Evolutionary conservation across 37 sponge, comb jelly and placozoan genomes (phyloP), one percentile per base, ranked within the genome.

Genomic region (Mnemiopsis leidyi): DNA sequence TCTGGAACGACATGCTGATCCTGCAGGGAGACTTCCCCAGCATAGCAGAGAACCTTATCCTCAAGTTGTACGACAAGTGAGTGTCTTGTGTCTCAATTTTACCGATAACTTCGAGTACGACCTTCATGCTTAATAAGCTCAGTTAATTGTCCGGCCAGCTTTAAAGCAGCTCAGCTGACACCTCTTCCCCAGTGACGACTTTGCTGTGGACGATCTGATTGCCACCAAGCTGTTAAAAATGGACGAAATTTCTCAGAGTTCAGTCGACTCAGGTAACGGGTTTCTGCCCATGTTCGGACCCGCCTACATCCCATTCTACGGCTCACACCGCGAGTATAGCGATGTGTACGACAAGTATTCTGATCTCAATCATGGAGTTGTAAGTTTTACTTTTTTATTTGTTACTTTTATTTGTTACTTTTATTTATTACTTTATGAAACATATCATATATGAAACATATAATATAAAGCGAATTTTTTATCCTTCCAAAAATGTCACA

Each of bases 251-350:
- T 97, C 97, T 7, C 94, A 94, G 32, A 90, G 96, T 28, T 97
- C 97, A 76, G 96, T 96, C 20, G 95, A 94, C 48, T 96, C 82
- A 32, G 37, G 21, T 0, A 23, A 2, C 1, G 98, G 98, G 0
- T 97, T 95, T 92, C 93, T 95, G 0, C 99, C 99, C 26, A 97
- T 95, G 39, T 96, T 96, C 95, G 99, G 99, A 16, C 99, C 99
- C 0, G 93, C 95, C 34, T 98, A 95, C 75, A 76, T 98, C 76
- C 97, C 97, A 88, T 77, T 97, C 38, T 98, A 98, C 73, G 99
- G 99, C 25, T 96, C 97, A 23, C 96, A 96, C 28, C 94, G 99
- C 40, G 99, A 96, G 79, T 98, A 94, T 92, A 83, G 92, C 13
- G 82, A 79, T 93, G 40, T 98, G 39, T 94, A 95, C 1, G 95